These are phyloP conservation scores for Abramis brama DNA, from an alignment of 2,113 vertebrate species.

Conservation along the genomic window DNA sequence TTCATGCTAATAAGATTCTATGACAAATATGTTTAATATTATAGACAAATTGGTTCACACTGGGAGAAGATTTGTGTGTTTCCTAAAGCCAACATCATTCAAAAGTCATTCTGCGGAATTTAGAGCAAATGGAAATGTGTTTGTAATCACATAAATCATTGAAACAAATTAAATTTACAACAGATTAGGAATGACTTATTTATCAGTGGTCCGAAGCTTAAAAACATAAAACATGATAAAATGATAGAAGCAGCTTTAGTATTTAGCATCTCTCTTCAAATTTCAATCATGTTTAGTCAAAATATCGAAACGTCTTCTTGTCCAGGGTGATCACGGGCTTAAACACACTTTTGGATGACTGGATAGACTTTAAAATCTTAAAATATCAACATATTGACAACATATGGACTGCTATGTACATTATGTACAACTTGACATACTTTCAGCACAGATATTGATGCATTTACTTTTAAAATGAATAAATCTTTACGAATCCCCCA, in stretches of 20 bases:
- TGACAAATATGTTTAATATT: conserved; percentile 23
- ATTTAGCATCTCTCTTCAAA: background rate
- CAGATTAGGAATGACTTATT: background rate
- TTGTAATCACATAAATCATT: conserved; percentile 12
- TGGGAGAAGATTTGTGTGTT: conserved; percentile 1
- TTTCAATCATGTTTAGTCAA: background rate
- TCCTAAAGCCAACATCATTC: background rate
- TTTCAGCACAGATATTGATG: no score
- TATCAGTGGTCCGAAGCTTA: background rate
- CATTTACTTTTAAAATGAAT: no score
- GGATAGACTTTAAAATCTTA: no score
- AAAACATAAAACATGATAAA: background rate
- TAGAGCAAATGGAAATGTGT: conserved; percentile 11
- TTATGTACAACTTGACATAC: no score
- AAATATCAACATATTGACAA: background rate
- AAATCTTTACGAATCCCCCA: no score
- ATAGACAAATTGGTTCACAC: background rate
- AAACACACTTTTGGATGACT: background rate
- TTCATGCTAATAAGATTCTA: conserved; percentile 16
- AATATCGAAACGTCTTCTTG: background rate
- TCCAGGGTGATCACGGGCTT: background rate
- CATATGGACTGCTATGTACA: background rate
- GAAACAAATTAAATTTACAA: conserved; percentile 5
- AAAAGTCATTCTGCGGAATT: background rate
- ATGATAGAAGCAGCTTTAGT: background rate